Evolutionary conservation across 1,140 invertebrate genomes (phyloP).

Genomic region (Lepidurus arcticus): DNA sequence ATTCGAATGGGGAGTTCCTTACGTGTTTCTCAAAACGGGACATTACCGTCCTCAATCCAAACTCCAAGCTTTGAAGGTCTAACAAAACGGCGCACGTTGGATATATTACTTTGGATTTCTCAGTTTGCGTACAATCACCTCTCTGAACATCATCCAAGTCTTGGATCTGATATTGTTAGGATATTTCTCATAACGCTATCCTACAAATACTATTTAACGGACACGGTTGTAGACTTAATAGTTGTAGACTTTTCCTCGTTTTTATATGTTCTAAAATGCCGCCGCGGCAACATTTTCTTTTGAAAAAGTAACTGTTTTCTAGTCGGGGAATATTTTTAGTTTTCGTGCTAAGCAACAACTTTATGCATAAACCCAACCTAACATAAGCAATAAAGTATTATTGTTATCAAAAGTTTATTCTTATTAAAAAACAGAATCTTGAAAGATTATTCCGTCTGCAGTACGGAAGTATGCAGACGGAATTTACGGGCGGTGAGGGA

Average conservation of each 20-base stretch:
- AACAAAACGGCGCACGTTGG: neutral
- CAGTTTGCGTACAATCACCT: neutral
- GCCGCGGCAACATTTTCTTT: neutral
- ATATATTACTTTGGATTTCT: neutral
- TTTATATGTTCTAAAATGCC: too few species aligned
- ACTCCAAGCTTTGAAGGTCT: neutral
- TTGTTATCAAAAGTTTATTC: too few species aligned
- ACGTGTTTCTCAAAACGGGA: neutral
- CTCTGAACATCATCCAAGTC: neutral
- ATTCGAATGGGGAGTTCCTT: constrained; percentile 9
- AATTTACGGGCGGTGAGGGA: too few species aligned
- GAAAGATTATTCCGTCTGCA: too few species aligned
- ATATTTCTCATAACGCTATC: neutral
- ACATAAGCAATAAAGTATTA: too few species aligned
- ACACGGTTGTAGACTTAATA: too few species aligned
- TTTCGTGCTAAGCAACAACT: neutral
- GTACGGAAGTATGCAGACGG: too few species aligned
- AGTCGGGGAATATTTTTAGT: neutral
- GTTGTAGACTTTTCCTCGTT: too few species aligned
- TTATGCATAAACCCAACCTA: too few species aligned
- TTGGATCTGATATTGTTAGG: neutral
- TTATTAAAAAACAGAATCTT: too few species aligned
- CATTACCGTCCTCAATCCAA: neutral
- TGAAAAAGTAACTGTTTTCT: neutral
- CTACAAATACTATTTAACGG: neutral